Evolutionary conservation across 2,797 vertebrate genomes (phyloP).

Genomic region (Epinephelus malabaricus): DNA sequence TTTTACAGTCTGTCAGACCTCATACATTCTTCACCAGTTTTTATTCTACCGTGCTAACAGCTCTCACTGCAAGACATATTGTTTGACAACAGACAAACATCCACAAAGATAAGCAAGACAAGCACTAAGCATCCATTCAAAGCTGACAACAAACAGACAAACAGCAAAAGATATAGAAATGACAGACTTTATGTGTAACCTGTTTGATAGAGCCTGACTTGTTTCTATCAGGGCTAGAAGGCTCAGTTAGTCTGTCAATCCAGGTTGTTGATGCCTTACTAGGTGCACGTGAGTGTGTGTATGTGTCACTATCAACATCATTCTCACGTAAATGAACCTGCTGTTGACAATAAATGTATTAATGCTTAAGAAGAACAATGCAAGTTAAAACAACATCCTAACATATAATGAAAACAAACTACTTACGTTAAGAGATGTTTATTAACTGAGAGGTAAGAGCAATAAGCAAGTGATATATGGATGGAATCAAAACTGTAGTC

Average conservation of each 20-base stretch:
- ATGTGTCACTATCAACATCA: no score
- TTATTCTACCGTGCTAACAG: background rate
- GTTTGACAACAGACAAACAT: conserved; percentile 21
- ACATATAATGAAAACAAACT: no score
- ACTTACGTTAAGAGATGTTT: no score
- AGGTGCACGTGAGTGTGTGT: background rate
- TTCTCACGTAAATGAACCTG: no score
- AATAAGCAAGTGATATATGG: no score
- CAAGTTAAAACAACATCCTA: no score
- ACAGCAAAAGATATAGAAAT: conserved; percentile 9
- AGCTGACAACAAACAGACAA: conserved; percentile 14
- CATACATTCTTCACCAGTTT: background rate
- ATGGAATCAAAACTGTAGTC: no score
- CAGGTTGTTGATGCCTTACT: background rate
- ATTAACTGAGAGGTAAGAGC: no score
- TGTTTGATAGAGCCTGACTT: background rate
- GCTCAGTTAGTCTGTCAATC: conserved; percentile 10
- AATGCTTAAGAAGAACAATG: no score
- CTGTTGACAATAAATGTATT: no score
- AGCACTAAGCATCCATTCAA: background rate
- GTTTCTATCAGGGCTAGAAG: background rate
- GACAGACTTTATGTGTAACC: conserved; percentile 8
- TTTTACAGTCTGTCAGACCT: background rate
- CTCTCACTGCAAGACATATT: background rate
- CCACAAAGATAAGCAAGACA: background rate